phyloP scores from a whole-genome alignment of 1,140 invertebrate species.

The Dinoponera quadriceps region DNA sequence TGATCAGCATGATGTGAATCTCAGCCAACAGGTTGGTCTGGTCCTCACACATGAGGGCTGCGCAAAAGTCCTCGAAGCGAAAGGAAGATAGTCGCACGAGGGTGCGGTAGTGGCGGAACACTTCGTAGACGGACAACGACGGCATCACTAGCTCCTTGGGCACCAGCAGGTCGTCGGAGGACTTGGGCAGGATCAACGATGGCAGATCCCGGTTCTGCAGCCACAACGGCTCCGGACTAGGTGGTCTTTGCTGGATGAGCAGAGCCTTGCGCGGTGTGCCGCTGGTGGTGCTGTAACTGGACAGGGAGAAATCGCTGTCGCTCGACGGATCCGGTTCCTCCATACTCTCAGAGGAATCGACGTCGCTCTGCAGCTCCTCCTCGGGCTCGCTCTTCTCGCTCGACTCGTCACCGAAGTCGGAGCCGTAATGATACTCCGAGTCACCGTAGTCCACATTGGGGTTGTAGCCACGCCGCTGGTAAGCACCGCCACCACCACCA shows the following conservation, averaged over 20 bases:
- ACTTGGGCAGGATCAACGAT: conserved; percentile 91
- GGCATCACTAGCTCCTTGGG: conserved; percentile 92
- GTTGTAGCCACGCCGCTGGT: conserved; percentile 90
- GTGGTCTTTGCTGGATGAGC: conserved; percentile 86
- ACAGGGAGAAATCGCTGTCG: conserved; percentile 94
- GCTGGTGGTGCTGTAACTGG: conserved; percentile 91
- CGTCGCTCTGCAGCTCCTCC: conserved; percentile 90
- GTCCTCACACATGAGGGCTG: conserved; percentile 95
- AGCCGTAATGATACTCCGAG: conserved; percentile 95
- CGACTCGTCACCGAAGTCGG: conserved; percentile 94
- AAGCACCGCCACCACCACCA: conserved; percentile 80
- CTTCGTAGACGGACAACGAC: conserved; percentile 96
- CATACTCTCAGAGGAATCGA: conserved; percentile 88
- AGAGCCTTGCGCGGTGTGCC: conserved; percentile 87
- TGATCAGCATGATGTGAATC: conserved; percentile 96
- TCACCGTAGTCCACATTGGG: conserved; percentile 91
- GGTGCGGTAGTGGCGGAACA: conserved; percentile 95
- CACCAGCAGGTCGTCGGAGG: conserved; percentile 96
- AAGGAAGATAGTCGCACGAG: conserved; percentile 96
- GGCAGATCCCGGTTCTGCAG: conserved; percentile 93
- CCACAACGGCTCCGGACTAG: conserved; percentile 95
- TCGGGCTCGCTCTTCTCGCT: conserved; percentile 92
- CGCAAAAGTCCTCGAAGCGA: conserved; percentile 98
- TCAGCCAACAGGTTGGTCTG: conserved; percentile 96
- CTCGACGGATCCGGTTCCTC: conserved; percentile 89